phyloP scores from a whole-genome alignment of 2,888 invertebrate genomes.

The Stenichneumon culpator region DNA sequence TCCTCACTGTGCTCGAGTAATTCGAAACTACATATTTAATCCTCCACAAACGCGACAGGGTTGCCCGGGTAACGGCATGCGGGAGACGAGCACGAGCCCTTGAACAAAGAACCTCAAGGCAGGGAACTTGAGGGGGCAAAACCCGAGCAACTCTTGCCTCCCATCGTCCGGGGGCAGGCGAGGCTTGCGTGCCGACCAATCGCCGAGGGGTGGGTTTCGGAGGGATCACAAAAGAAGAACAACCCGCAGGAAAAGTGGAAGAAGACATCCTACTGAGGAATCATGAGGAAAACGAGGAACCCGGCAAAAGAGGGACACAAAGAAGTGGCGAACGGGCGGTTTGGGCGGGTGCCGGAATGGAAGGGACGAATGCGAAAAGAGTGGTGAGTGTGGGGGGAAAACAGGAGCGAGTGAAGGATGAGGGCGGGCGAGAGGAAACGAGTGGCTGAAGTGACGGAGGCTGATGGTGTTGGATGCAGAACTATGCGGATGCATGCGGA shows the following conservation, averaged over 20 bases:
- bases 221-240: neutral
- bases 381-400: constrained; percentile 22
- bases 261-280: neutral
- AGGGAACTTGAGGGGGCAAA: constrained; percentile 71
- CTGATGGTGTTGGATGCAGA: constrained; percentile 62
- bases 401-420: constrained; percentile 27
- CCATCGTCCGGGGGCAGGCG: constrained; percentile 29
- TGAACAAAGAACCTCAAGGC: constrained; percentile 75
- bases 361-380: constrained; percentile 48
- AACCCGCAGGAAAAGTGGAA: constrained; percentile 24
- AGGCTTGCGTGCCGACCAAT: constrained; percentile 67
- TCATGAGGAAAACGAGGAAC: constrained; percentile 21
- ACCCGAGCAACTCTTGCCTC: constrained; percentile 68
- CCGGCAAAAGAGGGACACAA: constrained; percentile 44
- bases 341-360: constrained; percentile 33
- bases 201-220: constrained; percentile 40
- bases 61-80: constrained; percentile 74
- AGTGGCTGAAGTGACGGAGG: constrained; percentile 69
- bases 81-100: constrained; percentile 15
- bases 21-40: constrained; percentile 84
- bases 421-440: constrained; percentile 67
- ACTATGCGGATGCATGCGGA: constrained; percentile 50
- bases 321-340: constrained; percentile 47
- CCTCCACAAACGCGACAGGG: constrained; percentile 79
- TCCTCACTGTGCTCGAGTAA: constrained; percentile 78